Percentiles rank a stretch among this genome's conserved stretches.
Evolutionary conservation across 2,888 invertebrate species (phyloP).

Genomic region (Scaptomyza tumidula): DNA sequence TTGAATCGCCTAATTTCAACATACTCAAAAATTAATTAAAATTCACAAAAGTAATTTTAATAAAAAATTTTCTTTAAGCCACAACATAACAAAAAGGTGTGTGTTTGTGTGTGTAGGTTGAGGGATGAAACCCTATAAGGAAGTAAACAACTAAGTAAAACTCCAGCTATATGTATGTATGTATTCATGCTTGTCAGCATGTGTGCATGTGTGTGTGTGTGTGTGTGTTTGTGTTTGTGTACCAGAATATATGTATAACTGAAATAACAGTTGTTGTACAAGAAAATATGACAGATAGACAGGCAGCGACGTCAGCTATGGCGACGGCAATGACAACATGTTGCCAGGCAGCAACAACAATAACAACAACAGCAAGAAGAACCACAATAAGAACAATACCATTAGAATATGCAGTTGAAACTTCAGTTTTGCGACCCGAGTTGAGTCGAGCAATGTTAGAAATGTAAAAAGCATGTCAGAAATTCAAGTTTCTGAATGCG

Average conservation of each 20-base stretch:
- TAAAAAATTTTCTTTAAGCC: constrained; percentile 14
- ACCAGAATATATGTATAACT: constrained; percentile 18
- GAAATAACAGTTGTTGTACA: constrained; percentile 62
- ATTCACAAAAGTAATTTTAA: constrained; percentile 1
- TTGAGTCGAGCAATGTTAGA: constrained; percentile 47
- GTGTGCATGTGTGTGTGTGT: constrained; percentile 10
- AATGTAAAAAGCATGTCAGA: constrained; percentile 80
- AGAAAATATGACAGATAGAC: constrained; percentile 64
- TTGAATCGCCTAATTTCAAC: no score
- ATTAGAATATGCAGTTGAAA: constrained; percentile 31
- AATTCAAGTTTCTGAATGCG: constrained; percentile 55
- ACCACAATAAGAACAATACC: background rate
- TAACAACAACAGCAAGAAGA: constrained; percentile 18
- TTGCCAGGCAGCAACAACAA: constrained; percentile 36
- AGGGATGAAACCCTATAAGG: constrained; percentile 1
- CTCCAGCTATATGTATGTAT: background rate
- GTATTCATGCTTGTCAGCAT: constrained; percentile 2
- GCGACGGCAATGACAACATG: constrained; percentile 46
- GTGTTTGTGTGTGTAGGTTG: background rate
- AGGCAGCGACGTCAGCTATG: constrained; percentile 38
- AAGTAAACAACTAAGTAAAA: constrained; percentile 6
- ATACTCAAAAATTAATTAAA: background rate
- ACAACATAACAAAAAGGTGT: background rate
- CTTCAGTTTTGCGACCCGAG: constrained; percentile 47
- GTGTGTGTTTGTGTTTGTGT: constrained; percentile 15